Base-by-base conservation (phyloP, 2,888 invertebrate species). In the Axea sp. region DNA sequence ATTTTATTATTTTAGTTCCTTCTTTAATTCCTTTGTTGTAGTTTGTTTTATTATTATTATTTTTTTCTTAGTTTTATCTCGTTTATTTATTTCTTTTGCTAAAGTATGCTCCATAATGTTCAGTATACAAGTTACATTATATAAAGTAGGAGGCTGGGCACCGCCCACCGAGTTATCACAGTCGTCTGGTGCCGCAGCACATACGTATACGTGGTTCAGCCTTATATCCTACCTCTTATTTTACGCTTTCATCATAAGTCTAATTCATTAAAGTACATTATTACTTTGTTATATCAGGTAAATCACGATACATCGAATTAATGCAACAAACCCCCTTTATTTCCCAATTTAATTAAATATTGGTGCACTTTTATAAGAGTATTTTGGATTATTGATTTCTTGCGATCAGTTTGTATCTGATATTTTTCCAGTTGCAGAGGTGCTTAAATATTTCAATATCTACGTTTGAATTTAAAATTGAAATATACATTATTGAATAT, bases 171-270 rank as follows among this genome's bases (percentile, higher is more conserved):
- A 87, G 86, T 81, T 87, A 87, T 87, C 87, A 87, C 87, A 87
- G 87, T 87, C 79, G 86, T 84, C 83, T 86, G 87, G 86, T 87
- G 86, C 87, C 87, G 87, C 86, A 87, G 87, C 87, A 87, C 87
- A 87, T 87, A 87, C 87, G 87, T 87, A 87, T 87, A 87, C 87
- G 85, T 87, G 87, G 87, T 87, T 87, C 86, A 86, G 87, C 87
- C 87, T 87, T 87, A 87, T 79, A 81, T 80, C 84, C 86, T 87
- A 87, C 83, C 82, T 85, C 84, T 86, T 87, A 86, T 71, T 74
- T 77, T 78, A 77, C 51, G 73, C 71, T 55, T 73, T 69, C 55
- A 37, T 37, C 71, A 37, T 73, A 69, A 73, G 62, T 75, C 71
- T 71, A 76, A 17, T 72, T 71, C 67, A 69, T 73, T 72, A 68